A percentile compares a stretch with the other conserved stretches of the same genome.
Conservation (phyloP, 1,140 invertebrate genomes). For the Cherax destructor region DNA sequence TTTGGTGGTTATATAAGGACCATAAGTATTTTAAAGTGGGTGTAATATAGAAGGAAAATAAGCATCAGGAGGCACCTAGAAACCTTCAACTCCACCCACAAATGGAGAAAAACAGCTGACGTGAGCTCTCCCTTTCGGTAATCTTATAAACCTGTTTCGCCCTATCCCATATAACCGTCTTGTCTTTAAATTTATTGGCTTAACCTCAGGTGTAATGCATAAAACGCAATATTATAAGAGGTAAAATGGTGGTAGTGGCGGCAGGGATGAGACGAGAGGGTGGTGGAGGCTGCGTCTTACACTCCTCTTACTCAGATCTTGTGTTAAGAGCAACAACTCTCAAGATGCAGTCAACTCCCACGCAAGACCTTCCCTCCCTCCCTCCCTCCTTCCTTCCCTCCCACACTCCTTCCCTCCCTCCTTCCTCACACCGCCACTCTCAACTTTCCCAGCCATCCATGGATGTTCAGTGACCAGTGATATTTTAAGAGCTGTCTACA, state of each 20-base stretch:
- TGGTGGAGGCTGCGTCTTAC: background rate
- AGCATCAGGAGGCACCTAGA: conserved; percentile 15
- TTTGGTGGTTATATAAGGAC: background rate
- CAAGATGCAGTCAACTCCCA: background rate
- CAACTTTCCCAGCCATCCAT: too few species aligned
- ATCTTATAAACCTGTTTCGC: conserved; percentile 8
- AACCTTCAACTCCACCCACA: conserved; percentile 65
- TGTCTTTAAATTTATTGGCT: background rate
- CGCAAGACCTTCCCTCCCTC: background rate
- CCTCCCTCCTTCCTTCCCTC: background rate
- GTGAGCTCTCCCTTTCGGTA: conserved; percentile 44
- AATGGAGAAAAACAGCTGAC: conserved; percentile 69
- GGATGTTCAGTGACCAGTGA: too few species aligned
- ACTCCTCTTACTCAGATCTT: background rate
- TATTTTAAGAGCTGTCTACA: too few species aligned
- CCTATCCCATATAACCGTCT: background rate
- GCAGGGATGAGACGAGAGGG: too few species aligned
- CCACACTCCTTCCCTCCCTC: too few species aligned
- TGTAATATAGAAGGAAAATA: background rate
- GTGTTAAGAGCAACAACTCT: too few species aligned
- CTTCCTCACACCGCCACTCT: too few species aligned
- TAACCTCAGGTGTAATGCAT: background rate
- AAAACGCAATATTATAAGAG: background rate
- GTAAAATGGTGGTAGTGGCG: background rate
- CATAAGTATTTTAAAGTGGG: background rate